Percentiles rank a stretch among this genome's conserved stretches.
Evolutionary conservation across 2,113 vertebrate genomes (phyloP).

Genomic region (Nannobrachium achirus): DNA sequence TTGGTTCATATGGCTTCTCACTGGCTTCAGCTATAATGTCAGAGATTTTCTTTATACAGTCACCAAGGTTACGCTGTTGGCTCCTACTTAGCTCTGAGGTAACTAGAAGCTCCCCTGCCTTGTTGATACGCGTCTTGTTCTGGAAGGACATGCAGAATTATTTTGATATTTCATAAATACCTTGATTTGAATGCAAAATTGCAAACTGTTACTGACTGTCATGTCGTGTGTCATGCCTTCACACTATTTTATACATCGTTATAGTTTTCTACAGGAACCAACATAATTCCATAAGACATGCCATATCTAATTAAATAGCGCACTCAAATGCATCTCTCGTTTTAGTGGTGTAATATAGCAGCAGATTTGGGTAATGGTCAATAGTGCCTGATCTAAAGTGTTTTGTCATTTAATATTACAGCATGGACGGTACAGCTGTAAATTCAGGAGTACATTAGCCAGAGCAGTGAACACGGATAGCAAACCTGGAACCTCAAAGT

Average conservation of each 20-base stretch:
- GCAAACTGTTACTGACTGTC: not conserved
- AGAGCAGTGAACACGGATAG: too few relatives aligned
- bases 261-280: not conserved
- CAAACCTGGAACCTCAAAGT: too few relatives aligned
- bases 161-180: not conserved
- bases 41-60: conserved; percentile 90
- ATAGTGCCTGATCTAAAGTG: too few relatives aligned
- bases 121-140: conserved; percentile 90
- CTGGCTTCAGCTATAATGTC: conserved; percentile 84
- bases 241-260: not conserved
- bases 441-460: too few relatives aligned
- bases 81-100: conserved; percentile 89
- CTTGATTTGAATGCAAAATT: not conserved
- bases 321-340: too few relatives aligned
- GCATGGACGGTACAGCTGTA: too few relatives aligned
- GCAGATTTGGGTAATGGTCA: too few relatives aligned
- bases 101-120: conserved; percentile 88
- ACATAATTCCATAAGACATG: not conserved
- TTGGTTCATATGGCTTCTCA: conserved; percentile 73
- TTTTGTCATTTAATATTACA: too few relatives aligned
- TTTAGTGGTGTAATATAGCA: too few relatives aligned
- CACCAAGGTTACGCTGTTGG: conserved; percentile 88
- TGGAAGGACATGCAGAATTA: conserved; percentile 52
- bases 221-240: not conserved
- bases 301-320: not conserved